phyloP scores from a whole-genome alignment of 2,888 invertebrate genomes.

The Baronia brevicornis region DNA sequence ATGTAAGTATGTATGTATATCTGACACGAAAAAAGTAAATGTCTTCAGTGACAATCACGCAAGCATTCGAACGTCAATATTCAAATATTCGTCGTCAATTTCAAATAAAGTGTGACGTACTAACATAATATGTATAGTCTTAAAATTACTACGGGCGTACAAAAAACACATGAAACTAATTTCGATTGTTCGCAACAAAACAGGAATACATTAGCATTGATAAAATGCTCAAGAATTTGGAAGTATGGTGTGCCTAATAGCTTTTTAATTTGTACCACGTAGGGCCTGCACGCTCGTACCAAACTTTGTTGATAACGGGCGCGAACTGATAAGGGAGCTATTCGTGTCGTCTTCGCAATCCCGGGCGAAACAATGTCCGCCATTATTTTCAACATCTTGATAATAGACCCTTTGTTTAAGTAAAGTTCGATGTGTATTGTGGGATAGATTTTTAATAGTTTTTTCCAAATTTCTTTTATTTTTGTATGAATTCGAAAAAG shows the following conservation, averaged over 20 bases:
- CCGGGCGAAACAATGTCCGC: slow-evolving; percentile 21
- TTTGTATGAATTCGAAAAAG: no score
- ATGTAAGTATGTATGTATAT: no score
- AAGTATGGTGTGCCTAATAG: slow-evolving; percentile 38
- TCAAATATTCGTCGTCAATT: no score
- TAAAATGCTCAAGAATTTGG: slow-evolving; percentile 9
- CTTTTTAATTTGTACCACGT: slow-evolving; percentile 50
- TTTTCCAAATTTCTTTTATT: background rate
- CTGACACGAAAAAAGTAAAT: no score
- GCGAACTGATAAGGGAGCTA: slow-evolving; percentile 43
- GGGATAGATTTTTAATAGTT: background rate
- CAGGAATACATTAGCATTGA: slow-evolving; percentile 2
- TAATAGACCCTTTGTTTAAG: slow-evolving; percentile 6
- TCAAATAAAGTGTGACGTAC: no score
- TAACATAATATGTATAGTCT: background rate
- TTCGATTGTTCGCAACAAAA: background rate
- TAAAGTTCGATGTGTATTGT: slow-evolving; percentile 5
- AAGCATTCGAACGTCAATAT: no score
- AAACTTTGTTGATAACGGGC: slow-evolving; percentile 35
- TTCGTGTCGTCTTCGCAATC: slow-evolving; percentile 23
- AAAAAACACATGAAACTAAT: background rate
- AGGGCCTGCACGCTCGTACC: slow-evolving; percentile 27
- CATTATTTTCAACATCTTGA: slow-evolving; percentile 10
- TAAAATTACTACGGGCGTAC: no score
- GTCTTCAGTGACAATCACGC: no score